Percentiles rank a stretch among this genome's conserved stretches.
phyloP scores from a whole-genome alignment of 2,797 vertebrate species.

The Chromis chromis region DNA sequence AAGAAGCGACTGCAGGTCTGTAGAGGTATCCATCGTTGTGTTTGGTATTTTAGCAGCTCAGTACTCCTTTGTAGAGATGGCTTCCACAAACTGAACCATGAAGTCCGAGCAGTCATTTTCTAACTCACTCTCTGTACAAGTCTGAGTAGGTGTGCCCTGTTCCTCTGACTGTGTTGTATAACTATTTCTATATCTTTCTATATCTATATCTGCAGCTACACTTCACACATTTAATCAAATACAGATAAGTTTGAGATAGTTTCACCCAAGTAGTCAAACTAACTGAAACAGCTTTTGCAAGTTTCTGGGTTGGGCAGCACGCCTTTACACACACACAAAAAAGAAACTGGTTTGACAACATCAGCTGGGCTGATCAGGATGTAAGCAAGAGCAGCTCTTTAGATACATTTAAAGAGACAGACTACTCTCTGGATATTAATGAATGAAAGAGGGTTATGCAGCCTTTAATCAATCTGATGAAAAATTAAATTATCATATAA shows the following conservation, averaged over 20 bases:
- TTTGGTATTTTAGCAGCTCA: conserved; percentile 68
- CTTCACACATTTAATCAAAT: conserved; percentile 34
- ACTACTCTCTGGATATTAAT: neutral
- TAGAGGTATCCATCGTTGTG: conserved; percentile 82
- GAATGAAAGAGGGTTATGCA: neutral
- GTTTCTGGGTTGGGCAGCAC: conserved; percentile 73
- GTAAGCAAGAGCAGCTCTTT: conserved; percentile 5
- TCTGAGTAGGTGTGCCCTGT: neutral
- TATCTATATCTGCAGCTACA: conserved; percentile 30
- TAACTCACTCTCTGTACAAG: conserved; percentile 13
- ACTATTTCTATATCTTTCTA: neutral
- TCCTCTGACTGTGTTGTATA: conserved; percentile 5
- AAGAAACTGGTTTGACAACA: conserved; percentile 80
- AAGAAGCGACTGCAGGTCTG: conserved; percentile 76
- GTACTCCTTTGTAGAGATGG: conserved; percentile 61
- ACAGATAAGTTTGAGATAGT: conserved; percentile 49
- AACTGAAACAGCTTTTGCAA: conserved; percentile 51
- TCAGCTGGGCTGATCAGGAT: conserved; percentile 47
- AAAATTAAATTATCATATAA: neutral
- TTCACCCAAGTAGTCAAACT: conserved; percentile 26
- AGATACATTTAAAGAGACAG: conserved; percentile 34
- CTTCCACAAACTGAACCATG: conserved; percentile 68
- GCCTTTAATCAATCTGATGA: conserved; percentile 1
- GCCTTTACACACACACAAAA: conserved; percentile 42
- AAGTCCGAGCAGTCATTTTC: conserved; percentile 71